Evolutionary conservation across 2,888 invertebrate genomes (phyloP).

Genomic region (Embidobia sp.): DNA sequence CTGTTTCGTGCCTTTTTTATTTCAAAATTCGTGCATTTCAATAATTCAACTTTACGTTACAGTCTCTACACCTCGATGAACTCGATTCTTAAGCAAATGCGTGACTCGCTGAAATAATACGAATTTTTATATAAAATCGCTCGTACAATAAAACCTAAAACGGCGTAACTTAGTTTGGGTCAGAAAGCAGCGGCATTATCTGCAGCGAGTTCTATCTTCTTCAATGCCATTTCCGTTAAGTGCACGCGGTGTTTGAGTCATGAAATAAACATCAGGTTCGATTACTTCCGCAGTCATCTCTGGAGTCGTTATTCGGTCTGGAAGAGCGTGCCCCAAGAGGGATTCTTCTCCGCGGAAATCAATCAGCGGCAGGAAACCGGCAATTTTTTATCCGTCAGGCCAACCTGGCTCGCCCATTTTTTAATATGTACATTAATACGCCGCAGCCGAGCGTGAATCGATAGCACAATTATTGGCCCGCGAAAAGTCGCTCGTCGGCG

Average conservation of each 20-base stretch:
- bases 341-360: conserved; percentile 75
- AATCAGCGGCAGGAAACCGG: conserved; percentile 77
- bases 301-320: conserved; percentile 70
- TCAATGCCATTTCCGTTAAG: conserved; percentile 64
- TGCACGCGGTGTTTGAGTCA: conserved; percentile 67
- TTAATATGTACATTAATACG: conserved; percentile 58
- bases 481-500: conserved; percentile 1
- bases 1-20: too few species aligned
- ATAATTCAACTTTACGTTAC: too few species aligned
- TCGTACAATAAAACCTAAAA: too few species aligned
- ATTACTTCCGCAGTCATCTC: conserved; percentile 70
- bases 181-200: conserved; percentile 39
- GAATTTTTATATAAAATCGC: too few species aligned
- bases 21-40: too few species aligned
- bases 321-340: conserved; percentile 65
- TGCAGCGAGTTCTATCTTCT: conserved; percentile 49
- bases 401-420: conserved; percentile 53
- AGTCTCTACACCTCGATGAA: too few species aligned
- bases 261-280: conserved; percentile 73
- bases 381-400: conserved; percentile 72
- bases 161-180: conserved; percentile 5
- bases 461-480: conserved; percentile 59
- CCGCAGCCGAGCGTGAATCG: conserved; percentile 42
- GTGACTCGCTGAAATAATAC: too few species aligned
- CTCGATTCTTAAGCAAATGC: too few species aligned